A percentile compares a stretch with the other conserved stretches of the same genome.
Evolutionary conservation across 2,888 invertebrate species (phyloP).

Genomic region (Morpho deidamia): DNA sequence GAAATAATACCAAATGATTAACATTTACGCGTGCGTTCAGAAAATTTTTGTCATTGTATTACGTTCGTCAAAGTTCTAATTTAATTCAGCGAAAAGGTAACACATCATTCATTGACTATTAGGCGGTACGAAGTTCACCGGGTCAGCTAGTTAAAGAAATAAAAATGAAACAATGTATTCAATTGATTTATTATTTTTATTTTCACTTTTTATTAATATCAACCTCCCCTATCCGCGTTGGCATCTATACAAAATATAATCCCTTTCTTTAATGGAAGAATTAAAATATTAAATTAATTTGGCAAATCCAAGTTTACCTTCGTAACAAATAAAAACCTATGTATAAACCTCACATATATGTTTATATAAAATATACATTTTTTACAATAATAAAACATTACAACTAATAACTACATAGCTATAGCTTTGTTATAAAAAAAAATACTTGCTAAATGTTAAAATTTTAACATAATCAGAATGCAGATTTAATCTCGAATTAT

Average conservation of each 20-base stretch:
- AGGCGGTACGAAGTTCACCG: no score
- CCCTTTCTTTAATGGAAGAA: constrained; percentile 69
- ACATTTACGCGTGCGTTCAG: no score
- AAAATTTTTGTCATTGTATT: no score
- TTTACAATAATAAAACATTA: constrained; percentile 66
- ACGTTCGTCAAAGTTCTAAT: no score
- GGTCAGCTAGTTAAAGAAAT: no score
- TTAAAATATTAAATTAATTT: constrained; percentile 73
- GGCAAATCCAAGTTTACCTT: constrained; percentile 72
- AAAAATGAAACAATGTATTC: constrained; percentile 48
- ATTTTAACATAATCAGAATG: constrained; percentile 47
- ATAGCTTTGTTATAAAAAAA: constrained; percentile 44
- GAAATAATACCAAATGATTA: no score
- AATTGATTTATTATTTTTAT: constrained; percentile 72
- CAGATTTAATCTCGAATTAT: constrained; percentile 60
- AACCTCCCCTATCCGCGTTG: constrained; percentile 59
- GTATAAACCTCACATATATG: constrained; percentile 61
- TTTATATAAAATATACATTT: constrained; percentile 74
- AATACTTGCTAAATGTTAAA: constrained; percentile 55
- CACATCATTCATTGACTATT: no score
- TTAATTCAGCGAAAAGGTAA: no score
- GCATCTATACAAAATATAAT: constrained; percentile 74
- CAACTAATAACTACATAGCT: constrained; percentile 16
- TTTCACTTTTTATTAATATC: constrained; percentile 69
- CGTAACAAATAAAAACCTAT: constrained; percentile 47